Percentiles rank a stretch among this genome's conserved stretches.
These are phyloP conservation scores for Charaxes varanes DNA, from an alignment of 1,140 invertebrate species.

Conservation along the genomic window DNA sequence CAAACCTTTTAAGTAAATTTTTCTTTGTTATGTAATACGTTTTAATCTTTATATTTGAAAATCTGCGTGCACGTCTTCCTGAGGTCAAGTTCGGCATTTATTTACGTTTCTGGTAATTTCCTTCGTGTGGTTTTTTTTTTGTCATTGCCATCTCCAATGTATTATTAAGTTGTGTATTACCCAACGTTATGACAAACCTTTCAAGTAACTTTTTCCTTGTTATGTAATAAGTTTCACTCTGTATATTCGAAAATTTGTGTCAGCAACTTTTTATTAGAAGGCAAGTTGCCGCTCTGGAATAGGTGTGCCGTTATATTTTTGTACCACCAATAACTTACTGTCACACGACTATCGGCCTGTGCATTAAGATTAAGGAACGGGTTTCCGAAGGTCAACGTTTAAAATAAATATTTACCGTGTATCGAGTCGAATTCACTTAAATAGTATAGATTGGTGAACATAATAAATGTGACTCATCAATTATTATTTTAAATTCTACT, in stretches of 20 bases:
- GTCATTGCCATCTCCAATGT: background rate
- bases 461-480: background rate
- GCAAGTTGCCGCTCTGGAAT: slow-evolving; percentile 1
- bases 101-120: slow-evolving; percentile 22
- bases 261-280: slow-evolving; percentile 2
- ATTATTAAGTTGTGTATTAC: background rate
- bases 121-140: slow-evolving; percentile 10
- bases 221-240: background rate
- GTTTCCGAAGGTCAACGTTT: slow-evolving; percentile 31
- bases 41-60: slow-evolving; percentile 1
- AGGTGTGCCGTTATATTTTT: slow-evolving; percentile 33
- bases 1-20: background rate
- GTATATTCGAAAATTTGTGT: background rate
- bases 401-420: slow-evolving; percentile 24
- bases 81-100: slow-evolving; percentile 21
- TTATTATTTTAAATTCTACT: too few relatives aligned
- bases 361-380: slow-evolving; percentile 20
- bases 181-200: background rate
- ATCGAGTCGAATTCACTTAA: too few relatives aligned
- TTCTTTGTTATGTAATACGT: background rate
- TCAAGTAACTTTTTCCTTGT: background rate
- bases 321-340: slow-evolving; percentile 28
- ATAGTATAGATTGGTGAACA: too few relatives aligned
- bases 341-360: slow-evolving; percentile 26
- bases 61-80: slow-evolving; percentile 17